Evolutionary conservation across 2,113 vertebrate genomes (phyloP).

Genomic region (Poeciliopsis prolifica): DNA sequence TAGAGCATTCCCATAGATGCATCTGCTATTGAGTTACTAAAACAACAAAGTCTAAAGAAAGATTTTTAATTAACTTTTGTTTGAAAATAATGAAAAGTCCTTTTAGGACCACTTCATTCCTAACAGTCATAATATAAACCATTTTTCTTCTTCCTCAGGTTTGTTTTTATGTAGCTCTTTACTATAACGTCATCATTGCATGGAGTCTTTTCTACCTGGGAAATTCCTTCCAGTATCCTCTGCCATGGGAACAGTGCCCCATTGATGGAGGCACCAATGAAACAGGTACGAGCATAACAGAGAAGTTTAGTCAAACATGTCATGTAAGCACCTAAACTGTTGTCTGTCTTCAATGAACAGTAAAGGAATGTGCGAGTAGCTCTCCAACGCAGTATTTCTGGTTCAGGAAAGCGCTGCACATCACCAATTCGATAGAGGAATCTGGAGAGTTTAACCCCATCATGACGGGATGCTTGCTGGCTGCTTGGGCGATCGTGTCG

Average conservation of each 20-base stretch:
- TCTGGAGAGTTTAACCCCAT: slow-evolving; percentile 75
- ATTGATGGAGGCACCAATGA: slow-evolving; percentile 66
- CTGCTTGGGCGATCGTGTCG: slow-evolving; percentile 81
- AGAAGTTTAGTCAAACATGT: neutral
- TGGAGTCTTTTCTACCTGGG: slow-evolving; percentile 86
- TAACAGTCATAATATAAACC: neutral
- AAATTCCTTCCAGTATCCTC: slow-evolving; percentile 82
- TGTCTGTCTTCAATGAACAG: slow-evolving; percentile 56
- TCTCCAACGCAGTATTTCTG: slow-evolving; percentile 86
- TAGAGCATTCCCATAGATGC: too few relatives aligned
- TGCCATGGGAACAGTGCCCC: slow-evolving; percentile 85
- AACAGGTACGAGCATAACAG: slow-evolving; percentile 60
- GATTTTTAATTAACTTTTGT: neutral
- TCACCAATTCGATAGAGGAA: slow-evolving; percentile 81
- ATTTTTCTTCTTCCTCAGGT: slow-evolving; percentile 70
- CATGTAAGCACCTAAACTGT: neutral
- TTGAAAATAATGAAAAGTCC: neutral
- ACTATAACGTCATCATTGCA: slow-evolving; percentile 84
- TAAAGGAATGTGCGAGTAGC: slow-evolving; percentile 79
- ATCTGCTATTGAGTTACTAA: neutral
- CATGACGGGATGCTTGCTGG: slow-evolving; percentile 79
- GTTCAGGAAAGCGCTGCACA: slow-evolving; percentile 85
- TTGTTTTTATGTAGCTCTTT: slow-evolving; percentile 80
- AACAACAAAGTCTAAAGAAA: neutral
- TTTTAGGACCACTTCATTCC: neutral